Evolutionary conservation across 2,888 invertebrate species (phyloP).

Genomic region (Cantharis rustica): DNA sequence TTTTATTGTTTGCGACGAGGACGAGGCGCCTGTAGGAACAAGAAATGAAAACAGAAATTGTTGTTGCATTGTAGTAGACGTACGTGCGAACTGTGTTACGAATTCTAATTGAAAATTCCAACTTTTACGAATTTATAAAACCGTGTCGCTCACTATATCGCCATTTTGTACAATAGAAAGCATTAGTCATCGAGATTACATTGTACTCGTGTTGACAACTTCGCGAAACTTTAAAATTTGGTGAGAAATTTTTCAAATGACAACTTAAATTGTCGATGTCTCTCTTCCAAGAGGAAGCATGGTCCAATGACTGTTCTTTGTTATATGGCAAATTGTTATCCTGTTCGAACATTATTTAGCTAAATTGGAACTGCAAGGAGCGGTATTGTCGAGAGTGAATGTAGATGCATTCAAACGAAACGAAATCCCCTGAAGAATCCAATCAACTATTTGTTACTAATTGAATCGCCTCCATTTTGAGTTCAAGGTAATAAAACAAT

Average conservation of each 20-base stretch:
- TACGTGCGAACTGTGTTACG: background rate
- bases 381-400: background rate
- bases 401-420: background rate
- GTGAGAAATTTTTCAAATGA: background rate
- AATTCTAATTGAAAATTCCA: background rate
- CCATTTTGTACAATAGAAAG: background rate
- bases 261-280: background rate
- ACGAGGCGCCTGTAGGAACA: background rate
- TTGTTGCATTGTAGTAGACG: background rate
- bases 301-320: background rate
- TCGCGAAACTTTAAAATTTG: background rate
- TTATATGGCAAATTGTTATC: background rate
- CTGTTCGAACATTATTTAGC: background rate
- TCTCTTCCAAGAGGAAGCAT: background rate
- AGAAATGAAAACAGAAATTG: background rate
- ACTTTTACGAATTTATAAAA: background rate
- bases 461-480: background rate
- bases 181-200: background rate
- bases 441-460: background rate
- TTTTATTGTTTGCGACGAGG: background rate
- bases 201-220: background rate
- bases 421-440: background rate
- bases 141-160: background rate
- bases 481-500: background rate
- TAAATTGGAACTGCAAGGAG: background rate